Percentiles rank a stretch among this genome's conserved stretches.
Evolutionary conservation across 2,113 vertebrate genomes (phyloP).

Genomic region (Sander lucioperca): DNA sequence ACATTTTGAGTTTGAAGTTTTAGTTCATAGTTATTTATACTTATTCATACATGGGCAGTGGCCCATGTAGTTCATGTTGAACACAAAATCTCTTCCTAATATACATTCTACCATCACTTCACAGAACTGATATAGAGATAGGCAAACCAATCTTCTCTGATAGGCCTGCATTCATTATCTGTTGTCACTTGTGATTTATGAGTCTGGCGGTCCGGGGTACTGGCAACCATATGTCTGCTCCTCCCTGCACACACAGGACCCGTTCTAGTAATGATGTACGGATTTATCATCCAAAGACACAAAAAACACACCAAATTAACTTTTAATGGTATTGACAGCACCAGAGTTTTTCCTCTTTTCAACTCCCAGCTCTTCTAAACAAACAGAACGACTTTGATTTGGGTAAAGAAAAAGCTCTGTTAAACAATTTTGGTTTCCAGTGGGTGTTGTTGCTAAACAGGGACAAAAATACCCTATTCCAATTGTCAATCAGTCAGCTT

Average conservation of each 20-base stretch:
- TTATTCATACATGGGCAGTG: background rate
- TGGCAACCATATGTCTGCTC: constrained; percentile 71
- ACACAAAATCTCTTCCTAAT: constrained; percentile 46
- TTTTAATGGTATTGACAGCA: constrained; percentile 63
- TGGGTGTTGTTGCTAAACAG: constrained; percentile 25
- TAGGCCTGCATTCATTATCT: constrained; percentile 74
- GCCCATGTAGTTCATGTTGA: constrained; percentile 2
- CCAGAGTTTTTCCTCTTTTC: constrained; percentile 30
- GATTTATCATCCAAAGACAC: constrained; percentile 70
- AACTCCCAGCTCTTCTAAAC: constrained; percentile 27
- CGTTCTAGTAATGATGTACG: constrained; percentile 52
- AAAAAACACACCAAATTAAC: constrained; percentile 61
- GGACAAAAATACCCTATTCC: constrained; percentile 26
- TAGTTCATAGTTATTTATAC: background rate
- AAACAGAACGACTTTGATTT: constrained; percentile 36
- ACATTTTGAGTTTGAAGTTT: background rate
- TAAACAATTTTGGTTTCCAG: constrained; percentile 29
- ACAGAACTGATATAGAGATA: constrained; percentile 38
- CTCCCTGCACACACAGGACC: constrained; percentile 49
- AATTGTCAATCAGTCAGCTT: constrained; percentile 29
- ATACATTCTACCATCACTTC: constrained; percentile 37
- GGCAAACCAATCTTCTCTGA: constrained; percentile 61
- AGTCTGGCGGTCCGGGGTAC: constrained; percentile 32
- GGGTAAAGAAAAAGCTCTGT: constrained; percentile 33
- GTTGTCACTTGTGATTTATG: constrained; percentile 82